phyloP scores from a whole-genome alignment of 2,888 invertebrate species.

The Plutella xylostella region DNA sequence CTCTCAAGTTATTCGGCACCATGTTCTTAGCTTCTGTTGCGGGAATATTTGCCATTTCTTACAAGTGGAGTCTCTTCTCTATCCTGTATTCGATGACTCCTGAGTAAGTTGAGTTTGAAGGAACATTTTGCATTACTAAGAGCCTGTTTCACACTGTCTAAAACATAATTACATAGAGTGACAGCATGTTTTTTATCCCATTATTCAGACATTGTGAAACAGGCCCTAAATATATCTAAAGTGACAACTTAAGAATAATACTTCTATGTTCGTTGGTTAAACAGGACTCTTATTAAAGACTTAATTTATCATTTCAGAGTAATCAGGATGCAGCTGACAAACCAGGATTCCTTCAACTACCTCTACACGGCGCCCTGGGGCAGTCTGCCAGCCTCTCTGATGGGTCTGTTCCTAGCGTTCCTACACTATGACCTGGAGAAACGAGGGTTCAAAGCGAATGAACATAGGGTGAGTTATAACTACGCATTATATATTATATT shows the following conservation, averaged over 20 bases:
- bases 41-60: constrained; percentile 16
- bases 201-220: too few relatives aligned
- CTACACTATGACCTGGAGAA: constrained; percentile 17
- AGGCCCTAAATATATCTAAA: too few relatives aligned
- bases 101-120: constrained; percentile 28
- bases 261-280: too few relatives aligned
- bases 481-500: too few relatives aligned
- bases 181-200: background rate
- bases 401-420: constrained; percentile 35
- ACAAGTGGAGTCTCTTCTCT: constrained; percentile 29
- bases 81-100: constrained; percentile 32
- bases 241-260: too few relatives aligned
- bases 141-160: background rate
- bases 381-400: constrained; percentile 36
- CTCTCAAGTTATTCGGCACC: constrained; percentile 23
- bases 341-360: constrained; percentile 33
- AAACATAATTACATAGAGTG: background rate
- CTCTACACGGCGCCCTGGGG: constrained; percentile 34
- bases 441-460: background rate
- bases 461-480: background rate
- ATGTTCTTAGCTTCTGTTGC: constrained; percentile 15
- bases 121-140: background rate
- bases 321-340: constrained; percentile 27
- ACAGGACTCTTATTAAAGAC: too few relatives aligned
- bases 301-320: constrained; percentile 21